Base-by-base conservation (phyloP, 1,140 invertebrate genomes). In the Propsilocerus akamusi region DNA sequence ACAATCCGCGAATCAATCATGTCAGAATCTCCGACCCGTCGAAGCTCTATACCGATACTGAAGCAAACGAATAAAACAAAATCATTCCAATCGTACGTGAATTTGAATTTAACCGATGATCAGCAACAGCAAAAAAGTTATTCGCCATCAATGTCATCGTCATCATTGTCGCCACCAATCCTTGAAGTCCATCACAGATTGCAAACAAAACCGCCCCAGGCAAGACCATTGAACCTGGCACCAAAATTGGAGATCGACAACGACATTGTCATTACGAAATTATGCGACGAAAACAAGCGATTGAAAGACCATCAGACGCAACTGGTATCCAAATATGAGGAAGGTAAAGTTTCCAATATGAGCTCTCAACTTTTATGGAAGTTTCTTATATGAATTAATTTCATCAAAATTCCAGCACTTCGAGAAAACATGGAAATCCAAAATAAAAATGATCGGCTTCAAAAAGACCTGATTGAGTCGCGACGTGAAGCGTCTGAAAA, bases 291-390 rank as follows among this genome's bases (percentile, higher is more conserved):
- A 17, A 41, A 41, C 11, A 41, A 41, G 22, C 34, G 34, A 8
- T 41, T 41, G 11, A 41, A 41, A 41, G 34, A 41, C 34, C 34
- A 41, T 41, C 34, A 41, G 17, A 41, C 34, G 12, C 34, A 41
- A 41, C 22, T 41, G 34, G 22, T 41, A 41, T 41, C 34, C 22
- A 41, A 41, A 41, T 41, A 41, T 41, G 34, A 41, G 22, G 34
- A 41, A 41, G 34, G 34, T 41, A 41, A 41, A 20, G 34, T 41
- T n/a, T 3, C 11, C 10, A 10, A n/a, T 30, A n/a, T 12, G 28
- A 30, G 28, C 14, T 2, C 3, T 7, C 3, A 30, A 7, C 2
- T 30, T 30, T 30, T 30, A 30, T 30, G 28, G 28, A 30, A 12
- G 28, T 12, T 10, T 30, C 10, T 12, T n/a, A 30, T 30, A 12